Evolutionary conservation across 2,888 invertebrate species (phyloP).

Genomic region (Fragum fragum): DNA sequence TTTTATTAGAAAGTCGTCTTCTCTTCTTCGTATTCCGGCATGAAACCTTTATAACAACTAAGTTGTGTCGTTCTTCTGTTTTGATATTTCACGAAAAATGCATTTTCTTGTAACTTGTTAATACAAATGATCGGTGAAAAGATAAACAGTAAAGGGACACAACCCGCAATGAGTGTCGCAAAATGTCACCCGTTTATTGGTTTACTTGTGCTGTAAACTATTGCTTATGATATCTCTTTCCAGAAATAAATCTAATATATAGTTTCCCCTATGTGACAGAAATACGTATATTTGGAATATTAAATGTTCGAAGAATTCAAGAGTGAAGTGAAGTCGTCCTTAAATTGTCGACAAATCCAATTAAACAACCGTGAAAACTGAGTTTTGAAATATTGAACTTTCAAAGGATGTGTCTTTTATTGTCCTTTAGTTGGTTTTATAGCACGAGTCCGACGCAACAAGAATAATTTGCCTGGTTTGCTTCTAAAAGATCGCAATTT

Average conservation of each 20-base stretch:
- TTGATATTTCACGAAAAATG: too few species aligned
- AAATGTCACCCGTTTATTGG: too few species aligned
- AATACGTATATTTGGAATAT: neutral
- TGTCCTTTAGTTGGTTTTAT: neutral
- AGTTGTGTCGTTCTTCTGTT: too few species aligned
- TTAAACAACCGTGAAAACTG: slow-evolving; percentile 2
- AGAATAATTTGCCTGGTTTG: neutral
- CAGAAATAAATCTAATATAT: neutral
- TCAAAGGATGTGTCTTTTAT: slow-evolving; percentile 19
- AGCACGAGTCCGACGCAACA: neutral
- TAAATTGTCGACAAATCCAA: slow-evolving; percentile 9
- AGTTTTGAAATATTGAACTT: slow-evolving; percentile 27
- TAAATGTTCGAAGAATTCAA: neutral
- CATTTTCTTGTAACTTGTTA: too few species aligned
- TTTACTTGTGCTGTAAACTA: too few species aligned
- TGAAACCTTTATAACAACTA: too few species aligned
- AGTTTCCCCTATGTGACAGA: neutral
- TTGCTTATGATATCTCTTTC: neutral
- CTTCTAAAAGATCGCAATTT: neutral
- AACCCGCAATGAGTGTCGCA: too few species aligned
- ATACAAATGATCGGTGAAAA: too few species aligned
- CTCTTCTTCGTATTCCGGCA: too few species aligned
- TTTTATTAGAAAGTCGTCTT: too few species aligned
- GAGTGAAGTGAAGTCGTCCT: neutral
- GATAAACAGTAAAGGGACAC: too few species aligned